Evolutionary conservation across 2,113 vertebrate genomes (phyloP), one percentile per base, ranked within the genome.

Genomic region (Vidua macroura): DNA sequence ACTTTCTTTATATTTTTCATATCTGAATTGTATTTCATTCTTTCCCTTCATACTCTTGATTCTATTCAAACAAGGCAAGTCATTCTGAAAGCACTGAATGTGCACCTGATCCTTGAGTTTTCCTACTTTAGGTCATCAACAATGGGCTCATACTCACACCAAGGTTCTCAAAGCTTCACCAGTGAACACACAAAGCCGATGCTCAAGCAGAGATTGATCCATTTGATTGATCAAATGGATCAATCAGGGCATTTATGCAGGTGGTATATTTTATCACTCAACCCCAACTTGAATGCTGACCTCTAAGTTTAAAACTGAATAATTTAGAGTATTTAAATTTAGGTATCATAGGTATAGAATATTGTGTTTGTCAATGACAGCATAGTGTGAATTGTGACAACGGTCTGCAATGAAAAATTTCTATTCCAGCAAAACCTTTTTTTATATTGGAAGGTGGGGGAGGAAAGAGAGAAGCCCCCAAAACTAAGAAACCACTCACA

Each of bases 41-140:
- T 88, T 86, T 92, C n/a, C 25, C n/a, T 44, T 91, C 58, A 14
- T 20, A 21, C 28, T 39, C 73, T 72, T 64, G 52, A 81, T 72
- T 88, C 68, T 68, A 78, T 94, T 96, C 85, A 88, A 89, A 94
- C 59, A 67, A 74, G 44, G 15, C 41, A 83, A 89, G 60, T 58
- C 9, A 22, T 70, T 94, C 4, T 74, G 48, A 53, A 86, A 84
- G 48, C 64, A 55, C 1, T 37, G 68, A 78, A 60, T 60, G n/a
- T 52, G 59, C 69, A 64, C 43, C 60, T 72, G 68, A 91, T 60
- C 73, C 31, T 60, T 0, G 1, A 55, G 33, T 86, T 93, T 85
- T 69, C 48, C 64, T 60, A 1, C 56, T 78, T 41, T 11, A 75
- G 53, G 52, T 56, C 51, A 60, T 44, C 44, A 64, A 2, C 52